Evolutionary conservation across 2,113 vertebrate species (phyloP).

Genomic region (Atlantisia rogersi): DNA sequence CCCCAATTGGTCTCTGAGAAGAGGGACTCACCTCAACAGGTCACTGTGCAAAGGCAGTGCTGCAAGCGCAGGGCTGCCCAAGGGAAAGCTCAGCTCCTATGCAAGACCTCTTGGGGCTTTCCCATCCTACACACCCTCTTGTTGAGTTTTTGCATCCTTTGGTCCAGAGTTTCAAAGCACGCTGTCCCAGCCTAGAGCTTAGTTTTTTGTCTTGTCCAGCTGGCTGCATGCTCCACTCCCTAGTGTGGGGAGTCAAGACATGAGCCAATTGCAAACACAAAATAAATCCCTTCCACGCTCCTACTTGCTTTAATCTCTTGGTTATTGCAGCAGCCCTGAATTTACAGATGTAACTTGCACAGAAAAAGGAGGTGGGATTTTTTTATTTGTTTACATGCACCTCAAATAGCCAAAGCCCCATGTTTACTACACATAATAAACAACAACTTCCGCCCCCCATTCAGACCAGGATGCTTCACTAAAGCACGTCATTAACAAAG

Average conservation of each 20-base stretch:
- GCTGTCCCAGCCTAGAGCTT: not conserved
- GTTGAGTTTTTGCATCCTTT: not conserved
- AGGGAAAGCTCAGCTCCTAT: not conserved
- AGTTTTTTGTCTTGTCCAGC: not conserved
- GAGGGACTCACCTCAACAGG: rapidly evolving
- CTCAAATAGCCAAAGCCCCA: not conserved
- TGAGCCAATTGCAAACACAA: conserved; percentile 13
- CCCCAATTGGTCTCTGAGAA: rapidly evolving
- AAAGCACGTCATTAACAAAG: not conserved
- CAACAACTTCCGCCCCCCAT: not conserved
- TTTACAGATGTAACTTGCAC: not conserved
- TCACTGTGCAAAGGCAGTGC: not conserved
- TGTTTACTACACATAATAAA: not conserved
- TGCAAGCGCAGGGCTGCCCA: rapidly evolving
- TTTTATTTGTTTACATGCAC: not conserved
- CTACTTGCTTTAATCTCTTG: conserved; percentile 16
- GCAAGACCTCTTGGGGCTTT: rapidly evolving
- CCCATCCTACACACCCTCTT: not conserved
- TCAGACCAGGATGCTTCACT: not conserved
- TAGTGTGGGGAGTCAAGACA: not conserved
- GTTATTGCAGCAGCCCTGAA: not conserved
- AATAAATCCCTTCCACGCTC: conserved; percentile 11
- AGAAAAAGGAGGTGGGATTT: not conserved
- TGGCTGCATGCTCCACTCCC: not conserved
- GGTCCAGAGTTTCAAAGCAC: not conserved